Base-by-base conservation (phyloP, 2,797 vertebrate genomes). In the Scolopax bukidnonensis region DNA sequence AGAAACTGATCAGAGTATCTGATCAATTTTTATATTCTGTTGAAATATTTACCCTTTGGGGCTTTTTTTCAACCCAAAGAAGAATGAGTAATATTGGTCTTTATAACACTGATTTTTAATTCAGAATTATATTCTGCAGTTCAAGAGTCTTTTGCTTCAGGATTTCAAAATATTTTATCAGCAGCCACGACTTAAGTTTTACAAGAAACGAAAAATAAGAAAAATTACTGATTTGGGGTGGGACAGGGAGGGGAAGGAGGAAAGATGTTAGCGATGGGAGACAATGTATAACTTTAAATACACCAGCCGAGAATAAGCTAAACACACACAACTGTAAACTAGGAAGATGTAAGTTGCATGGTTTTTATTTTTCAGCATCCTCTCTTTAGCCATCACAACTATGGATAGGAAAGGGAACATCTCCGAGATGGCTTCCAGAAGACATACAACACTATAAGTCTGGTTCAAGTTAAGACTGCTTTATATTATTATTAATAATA, bases 331-430 rank as follows among this genome's bases (percentile, higher is more conserved):
- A 5, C 30, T 6, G 8, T 60, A 50, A 59, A 14, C 68, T 51
- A 71, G 36, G 8, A 63, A 75, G 10, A 56, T 0, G 47, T 0
- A 1, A 70, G 43, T 51, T 40, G 45, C 2, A 3, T 0, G 0
- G 7, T 2, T 16, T 81, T 91, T 45, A 8, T 11, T 68, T 87
- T 60, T n/a, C 67, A 84, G 16, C 21, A 53, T n/a, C 28, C 17
- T 47, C 20, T 24, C 41, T 18, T 70, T 51, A 89, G 48, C 19
- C 18, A 48, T 23, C 67, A 76, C 8, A 79, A 25, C 43, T 59
- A 2, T 27, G 41, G 57, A 2, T 27, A 38, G 57, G 38, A 84
- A 67, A 33, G 15, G 2, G 48, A 91, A n/a, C 28, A 73, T 71
- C 50, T 73, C 54, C 25, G 65, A 60, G 21, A 36, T 38, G 28